A percentile compares a stretch with the other conserved stretches of the same genome.
Conservation (phyloP, 2,797 vertebrate genomes). For the Sebastiscus tertius region DNA sequence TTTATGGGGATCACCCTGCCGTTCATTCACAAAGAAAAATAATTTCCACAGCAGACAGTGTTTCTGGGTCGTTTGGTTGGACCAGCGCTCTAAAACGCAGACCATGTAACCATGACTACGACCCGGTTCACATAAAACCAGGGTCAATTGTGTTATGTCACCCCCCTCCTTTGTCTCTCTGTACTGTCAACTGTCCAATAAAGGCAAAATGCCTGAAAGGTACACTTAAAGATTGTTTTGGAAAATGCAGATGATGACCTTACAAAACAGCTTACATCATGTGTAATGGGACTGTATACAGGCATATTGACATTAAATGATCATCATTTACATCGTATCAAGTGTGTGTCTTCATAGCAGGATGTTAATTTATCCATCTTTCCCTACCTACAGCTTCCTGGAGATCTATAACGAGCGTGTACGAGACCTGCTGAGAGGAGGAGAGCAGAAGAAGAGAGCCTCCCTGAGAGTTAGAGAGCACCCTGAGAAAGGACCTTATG, state of each 20-base stretch:
- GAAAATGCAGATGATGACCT: neutral
- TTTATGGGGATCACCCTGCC: neutral
- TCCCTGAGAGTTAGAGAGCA: conserved; percentile 93
- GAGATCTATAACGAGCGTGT: conserved; percentile 99
- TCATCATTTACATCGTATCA: neutral
- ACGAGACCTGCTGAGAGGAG: conserved; percentile 88
- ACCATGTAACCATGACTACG: conserved; percentile 7
- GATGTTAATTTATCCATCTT: neutral
- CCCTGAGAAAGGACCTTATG: conserved; percentile 95
- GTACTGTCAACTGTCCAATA: neutral
- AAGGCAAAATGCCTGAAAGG: neutral
- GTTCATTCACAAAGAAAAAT: neutral
- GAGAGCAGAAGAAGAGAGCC: conserved; percentile 88
- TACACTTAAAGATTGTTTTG: neutral
- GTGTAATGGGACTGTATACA: neutral
- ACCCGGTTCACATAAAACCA: conserved; percentile 11
- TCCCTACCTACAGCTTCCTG: conserved; percentile 86
- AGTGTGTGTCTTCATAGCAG: neutral
- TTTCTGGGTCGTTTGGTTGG: conserved; percentile 10
- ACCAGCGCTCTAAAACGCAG: neutral
- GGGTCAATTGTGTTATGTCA: neutral
- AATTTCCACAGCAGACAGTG: neutral
- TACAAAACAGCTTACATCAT: neutral
- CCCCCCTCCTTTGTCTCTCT: neutral
- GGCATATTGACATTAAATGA: neutral